Base-by-base conservation (phyloP, 2,797 vertebrate genomes). In the Bradypodion pumilum region DNA sequence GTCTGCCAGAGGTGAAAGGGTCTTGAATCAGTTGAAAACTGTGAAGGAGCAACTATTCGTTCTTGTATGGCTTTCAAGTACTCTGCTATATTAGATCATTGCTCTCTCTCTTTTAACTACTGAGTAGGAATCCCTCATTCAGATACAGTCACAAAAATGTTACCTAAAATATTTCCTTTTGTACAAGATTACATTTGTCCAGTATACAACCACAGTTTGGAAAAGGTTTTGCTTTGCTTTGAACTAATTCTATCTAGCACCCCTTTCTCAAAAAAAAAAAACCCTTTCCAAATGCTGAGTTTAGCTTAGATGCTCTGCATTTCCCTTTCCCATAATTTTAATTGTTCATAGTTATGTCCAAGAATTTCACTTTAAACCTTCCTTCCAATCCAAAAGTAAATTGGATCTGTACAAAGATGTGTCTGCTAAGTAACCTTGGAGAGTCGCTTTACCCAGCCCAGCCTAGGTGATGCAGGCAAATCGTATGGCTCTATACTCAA, bases 11-110 rank as follows among this genome's bases (percentile, higher is more conserved):
- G 79, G 63, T 70, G 40, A 85, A 46, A 37, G 56, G 72, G n/a
- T 49, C 63, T 76, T 35, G 25, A 76, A 62, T 76, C 63, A 76
- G 56, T 23, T n/a, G 52, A 81, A n/a, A 76, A 69, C 32, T 35
- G 25, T 19, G 49, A 85, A 65, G 25, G 60, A 21, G 35, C 37
- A 46, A 23, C n/a, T n/a, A n/a, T n/a, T n/a, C n/a, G n/a, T n/a
- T n/a, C n/a, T n/a, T n/a, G n/a, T n/a, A n/a, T n/a, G n/a, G 91
- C 90, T 94, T 94, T 91, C 92, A 96, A 95, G 94, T 95, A 95
- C 79, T 75, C 90, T 86, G 90, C 91, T 94, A 94, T 91, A 94
- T 95, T 95, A 95, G 88, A 94, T 89, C 89, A 86, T 92, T 85
- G 35, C 35, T 27, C 66, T 37, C 35, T 21, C 21, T 32, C n/a